These are phyloP conservation scores for Cephus sareptanus DNA, from an alignment of 2,888 invertebrate genomes.

Conservation along the genomic window DNA sequence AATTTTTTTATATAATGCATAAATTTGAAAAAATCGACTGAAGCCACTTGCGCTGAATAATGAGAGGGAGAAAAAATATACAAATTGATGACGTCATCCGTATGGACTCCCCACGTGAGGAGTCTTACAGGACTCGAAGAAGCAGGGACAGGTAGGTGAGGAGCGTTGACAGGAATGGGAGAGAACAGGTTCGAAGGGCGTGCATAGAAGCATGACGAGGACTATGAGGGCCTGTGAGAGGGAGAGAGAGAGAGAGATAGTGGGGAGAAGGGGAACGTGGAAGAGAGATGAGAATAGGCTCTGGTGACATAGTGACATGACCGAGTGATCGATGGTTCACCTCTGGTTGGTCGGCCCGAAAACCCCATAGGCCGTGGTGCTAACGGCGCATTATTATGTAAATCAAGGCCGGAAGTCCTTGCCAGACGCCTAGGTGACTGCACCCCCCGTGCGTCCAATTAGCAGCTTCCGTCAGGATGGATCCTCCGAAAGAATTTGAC, in stretches of 20 bases:
- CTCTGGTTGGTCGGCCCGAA: neutral
- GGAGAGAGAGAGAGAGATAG: conserved; percentile 15
- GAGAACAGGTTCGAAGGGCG: conserved; percentile 10
- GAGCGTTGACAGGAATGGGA: neutral
- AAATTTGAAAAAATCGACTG: neutral
- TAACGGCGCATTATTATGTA: conserved; percentile 41
- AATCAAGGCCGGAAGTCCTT: conserved; percentile 45
- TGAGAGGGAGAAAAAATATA: too few relatives aligned
- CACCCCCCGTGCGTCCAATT: conserved; percentile 9
- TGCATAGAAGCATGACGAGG: conserved; percentile 12
- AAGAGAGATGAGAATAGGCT: conserved; percentile 7
- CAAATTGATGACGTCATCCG: neutral
- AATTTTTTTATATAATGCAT: neutral
- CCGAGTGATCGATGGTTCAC: conserved; percentile 42
- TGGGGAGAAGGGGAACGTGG: neutral
- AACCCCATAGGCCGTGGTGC: conserved; percentile 15
- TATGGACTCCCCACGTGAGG: neutral
- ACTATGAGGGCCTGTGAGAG: conserved; percentile 20
- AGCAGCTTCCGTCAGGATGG: conserved; percentile 12
- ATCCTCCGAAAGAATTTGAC: neutral
- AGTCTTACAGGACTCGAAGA: neutral
- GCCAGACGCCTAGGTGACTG: conserved; percentile 23
- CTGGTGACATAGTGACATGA: conserved; percentile 28
- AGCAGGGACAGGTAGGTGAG: neutral
- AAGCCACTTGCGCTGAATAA: neutral